A percentile compares a stretch with the other conserved stretches of the same genome.
Evolutionary conservation across 2,113 vertebrate genomes (phyloP).

Genomic region (Sinocyclocheilus grahami): DNA sequence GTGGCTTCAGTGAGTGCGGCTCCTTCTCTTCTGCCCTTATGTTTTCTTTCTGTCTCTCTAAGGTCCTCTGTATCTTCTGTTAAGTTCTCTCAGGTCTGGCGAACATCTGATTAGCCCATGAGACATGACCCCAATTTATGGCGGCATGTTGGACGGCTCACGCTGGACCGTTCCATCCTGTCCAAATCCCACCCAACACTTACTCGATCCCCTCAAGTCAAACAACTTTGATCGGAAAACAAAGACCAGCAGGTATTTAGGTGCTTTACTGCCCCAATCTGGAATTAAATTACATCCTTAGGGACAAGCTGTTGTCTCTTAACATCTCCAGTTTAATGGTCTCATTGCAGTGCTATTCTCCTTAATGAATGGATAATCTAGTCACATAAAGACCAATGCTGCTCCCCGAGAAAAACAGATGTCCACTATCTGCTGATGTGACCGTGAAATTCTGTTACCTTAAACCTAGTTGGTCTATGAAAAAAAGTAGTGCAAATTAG

Average conservation of each 20-base stretch:
- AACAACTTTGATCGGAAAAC: slow-evolving; percentile 50
- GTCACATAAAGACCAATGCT: slow-evolving; percentile 53
- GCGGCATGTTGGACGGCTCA: background rate
- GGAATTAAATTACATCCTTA: slow-evolving; percentile 65
- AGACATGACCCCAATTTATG: slow-evolving; percentile 45
- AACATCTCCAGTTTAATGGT: slow-evolving; percentile 53
- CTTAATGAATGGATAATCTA: slow-evolving; percentile 62
- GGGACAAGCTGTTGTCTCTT: slow-evolving; percentile 51
- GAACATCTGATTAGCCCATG: background rate
- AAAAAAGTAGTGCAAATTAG: slow-evolving; percentile 68
- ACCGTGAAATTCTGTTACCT: slow-evolving; percentile 52
- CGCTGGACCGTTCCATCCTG: background rate
- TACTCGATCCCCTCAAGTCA: slow-evolving; percentile 34
- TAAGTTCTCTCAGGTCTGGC: slow-evolving; percentile 21
- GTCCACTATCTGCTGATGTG: slow-evolving; percentile 57
- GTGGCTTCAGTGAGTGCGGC: slow-evolving; percentile 30
- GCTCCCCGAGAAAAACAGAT: slow-evolving; percentile 55
- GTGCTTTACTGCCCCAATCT: slow-evolving; percentile 64
- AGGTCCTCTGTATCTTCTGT: background rate
- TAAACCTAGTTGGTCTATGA: slow-evolving; percentile 54
- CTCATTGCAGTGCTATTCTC: slow-evolving; percentile 58
- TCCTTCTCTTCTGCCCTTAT: background rate
- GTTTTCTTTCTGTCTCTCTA: background rate
- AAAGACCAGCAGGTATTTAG: slow-evolving; percentile 54
- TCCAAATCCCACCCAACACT: slow-evolving; percentile 29